These are phyloP conservation scores for Ornithoptera priamus DNA, from an alignment of 2,888 invertebrate genomes.

Conservation along the genomic window DNA sequence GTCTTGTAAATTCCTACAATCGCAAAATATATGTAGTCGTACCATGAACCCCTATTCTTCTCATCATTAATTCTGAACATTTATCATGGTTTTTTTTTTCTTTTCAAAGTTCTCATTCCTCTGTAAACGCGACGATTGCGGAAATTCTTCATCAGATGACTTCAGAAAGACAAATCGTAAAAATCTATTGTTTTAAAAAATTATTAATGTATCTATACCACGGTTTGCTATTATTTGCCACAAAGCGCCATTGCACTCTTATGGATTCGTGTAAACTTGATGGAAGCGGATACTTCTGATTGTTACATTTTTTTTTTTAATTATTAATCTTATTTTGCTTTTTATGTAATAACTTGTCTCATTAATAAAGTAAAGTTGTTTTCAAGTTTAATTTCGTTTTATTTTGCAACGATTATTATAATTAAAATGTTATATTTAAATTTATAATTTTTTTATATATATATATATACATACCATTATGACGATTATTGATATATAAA, in stretches of 20 bases:
- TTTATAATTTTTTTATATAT: neutral
- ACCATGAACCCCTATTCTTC: neutral
- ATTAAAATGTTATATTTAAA: neutral
- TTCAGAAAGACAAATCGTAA: neutral
- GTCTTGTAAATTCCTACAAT: neutral
- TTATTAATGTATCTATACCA: neutral
- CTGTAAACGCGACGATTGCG: neutral
- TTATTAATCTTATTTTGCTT: slow-evolving; percentile 43
- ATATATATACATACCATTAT: neutral
- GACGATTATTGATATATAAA: slow-evolving; percentile 1
- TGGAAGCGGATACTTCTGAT: slow-evolving; percentile 25
- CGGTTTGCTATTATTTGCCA: neutral
- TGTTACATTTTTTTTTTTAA: slow-evolving; percentile 43
- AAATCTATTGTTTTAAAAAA: neutral
- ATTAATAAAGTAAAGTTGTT: slow-evolving; percentile 63
- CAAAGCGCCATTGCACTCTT: slow-evolving; percentile 4
- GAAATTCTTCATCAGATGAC: neutral
- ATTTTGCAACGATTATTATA: slow-evolving; percentile 29
- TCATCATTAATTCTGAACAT: neutral
- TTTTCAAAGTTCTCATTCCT: neutral
- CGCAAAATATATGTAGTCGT: neutral
- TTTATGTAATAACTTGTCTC: slow-evolving; percentile 48
- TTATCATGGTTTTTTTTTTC: neutral
- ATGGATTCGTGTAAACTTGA: neutral
- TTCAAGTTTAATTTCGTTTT: slow-evolving; percentile 50